These are phyloP conservation scores for Tetragnatha versicolor DNA, from an alignment of 1,140 invertebrate genomes.

Conservation along the genomic window DNA sequence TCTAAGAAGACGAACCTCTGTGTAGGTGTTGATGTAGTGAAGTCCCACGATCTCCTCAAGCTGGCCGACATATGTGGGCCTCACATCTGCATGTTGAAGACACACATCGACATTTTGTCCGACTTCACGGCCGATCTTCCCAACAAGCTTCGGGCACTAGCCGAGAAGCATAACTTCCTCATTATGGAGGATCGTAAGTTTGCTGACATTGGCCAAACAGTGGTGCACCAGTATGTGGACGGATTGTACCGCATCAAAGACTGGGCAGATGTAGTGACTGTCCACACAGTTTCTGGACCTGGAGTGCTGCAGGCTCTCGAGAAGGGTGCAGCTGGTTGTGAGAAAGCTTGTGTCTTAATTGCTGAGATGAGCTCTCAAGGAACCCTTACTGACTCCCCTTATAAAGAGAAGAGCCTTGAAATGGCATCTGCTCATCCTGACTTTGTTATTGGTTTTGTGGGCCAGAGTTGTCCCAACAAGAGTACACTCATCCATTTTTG, in stretches of 20 bases:
- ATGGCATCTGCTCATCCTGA: conserved; percentile 73
- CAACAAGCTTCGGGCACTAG: conserved; percentile 71
- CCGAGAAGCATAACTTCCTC: conserved; percentile 83
- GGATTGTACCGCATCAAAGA: conserved; percentile 78
- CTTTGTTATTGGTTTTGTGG: conserved; percentile 85
- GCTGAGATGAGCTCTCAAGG: conserved; percentile 84
- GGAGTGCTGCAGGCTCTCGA: conserved; percentile 80
- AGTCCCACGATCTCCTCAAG: conserved; percentile 73
- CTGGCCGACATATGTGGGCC: conserved; percentile 78
- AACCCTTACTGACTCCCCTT: conserved; percentile 77
- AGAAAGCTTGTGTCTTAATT: conserved; percentile 59
- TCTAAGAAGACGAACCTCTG: conserved; percentile 88
- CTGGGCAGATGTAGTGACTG: conserved; percentile 92
- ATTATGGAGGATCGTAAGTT: conserved; percentile 98
- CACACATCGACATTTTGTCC: conserved; percentile 86
- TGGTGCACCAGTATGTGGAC: conserved; percentile 78
- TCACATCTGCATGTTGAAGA: conserved; percentile 87
- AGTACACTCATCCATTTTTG: conserved; percentile 65
- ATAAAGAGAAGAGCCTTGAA: conserved; percentile 73
- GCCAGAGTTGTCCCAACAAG: conserved; percentile 72
- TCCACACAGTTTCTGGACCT: conserved; percentile 84
- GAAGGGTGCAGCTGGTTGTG: conserved; percentile 60
- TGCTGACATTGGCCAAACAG: conserved; percentile 94
- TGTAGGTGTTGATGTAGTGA: conserved; percentile 80
- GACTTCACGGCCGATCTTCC: conserved; percentile 77